Conservation (phyloP, 2,888 invertebrate genomes). For the Heterodera filipjevi region DNA sequence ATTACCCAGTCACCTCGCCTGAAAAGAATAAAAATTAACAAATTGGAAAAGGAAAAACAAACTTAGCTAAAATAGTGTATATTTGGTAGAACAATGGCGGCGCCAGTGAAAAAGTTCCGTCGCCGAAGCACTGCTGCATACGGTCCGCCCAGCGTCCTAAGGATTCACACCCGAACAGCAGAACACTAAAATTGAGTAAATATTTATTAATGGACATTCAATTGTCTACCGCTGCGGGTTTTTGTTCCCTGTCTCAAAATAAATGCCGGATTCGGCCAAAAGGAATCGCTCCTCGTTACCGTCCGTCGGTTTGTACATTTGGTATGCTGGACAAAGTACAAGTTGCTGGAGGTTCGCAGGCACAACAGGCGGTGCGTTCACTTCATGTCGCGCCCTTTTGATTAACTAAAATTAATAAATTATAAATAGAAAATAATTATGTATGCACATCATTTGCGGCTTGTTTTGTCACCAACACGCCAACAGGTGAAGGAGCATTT, state of each 20-base stretch:
- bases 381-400: too few species aligned
- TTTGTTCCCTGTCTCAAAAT: neutral
- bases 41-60: neutral
- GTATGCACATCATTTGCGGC: constrained; percentile 4
- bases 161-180: neutral
- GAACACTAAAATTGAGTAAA: neutral
- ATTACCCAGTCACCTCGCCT: neutral
- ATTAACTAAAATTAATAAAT: neutral
- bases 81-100: constrained; percentile 27
- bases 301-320: neutral
- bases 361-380: constrained; percentile 6
- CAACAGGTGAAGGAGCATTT: constrained; percentile 5
- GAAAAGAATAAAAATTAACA: neutral
- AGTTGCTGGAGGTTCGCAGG: constrained; percentile 19
- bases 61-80: constrained; percentile 11
- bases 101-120: constrained; percentile 21
- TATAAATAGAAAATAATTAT: too few species aligned
- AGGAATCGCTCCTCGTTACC: constrained; percentile 25
- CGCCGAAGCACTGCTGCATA: constrained; percentile 23
- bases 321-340: constrained; percentile 16
- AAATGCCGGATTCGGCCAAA: constrained; percentile 26
- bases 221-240: neutral
- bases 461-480: neutral
- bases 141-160: constrained; percentile 11
- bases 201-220: neutral